Conservation (phyloP, 2,113 vertebrate species). For the Gadus chalcogrammus region DNA sequence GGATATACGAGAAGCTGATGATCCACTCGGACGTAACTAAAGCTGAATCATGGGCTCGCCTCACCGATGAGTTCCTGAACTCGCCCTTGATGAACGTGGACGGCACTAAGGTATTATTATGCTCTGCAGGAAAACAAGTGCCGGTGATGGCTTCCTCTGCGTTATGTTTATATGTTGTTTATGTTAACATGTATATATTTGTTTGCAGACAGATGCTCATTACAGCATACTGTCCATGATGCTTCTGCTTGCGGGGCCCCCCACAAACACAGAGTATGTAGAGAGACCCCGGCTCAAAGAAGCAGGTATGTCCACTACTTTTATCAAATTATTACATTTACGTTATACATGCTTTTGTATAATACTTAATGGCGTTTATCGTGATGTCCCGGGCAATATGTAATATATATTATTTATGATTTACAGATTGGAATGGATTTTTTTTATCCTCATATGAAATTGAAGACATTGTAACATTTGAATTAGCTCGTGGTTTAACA, state of each 20-base stretch:
- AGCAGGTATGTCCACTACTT: slow-evolving; percentile 51
- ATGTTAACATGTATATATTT: background rate
- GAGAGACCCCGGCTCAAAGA: slow-evolving; percentile 82
- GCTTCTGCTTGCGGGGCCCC: slow-evolving; percentile 87
- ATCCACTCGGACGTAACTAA: slow-evolving; percentile 92
- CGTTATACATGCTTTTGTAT: background rate
- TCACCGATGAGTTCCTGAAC: slow-evolving; percentile 88
- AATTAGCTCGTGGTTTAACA: too few species aligned
- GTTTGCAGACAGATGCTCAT: slow-evolving; percentile 75
- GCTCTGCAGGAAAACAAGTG: too few species aligned
- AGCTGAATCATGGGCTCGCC: slow-evolving; percentile 88
- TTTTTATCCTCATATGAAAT: too few species aligned
- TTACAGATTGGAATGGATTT: too few species aligned
- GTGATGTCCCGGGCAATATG: too few species aligned
- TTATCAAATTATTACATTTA: too few species aligned
- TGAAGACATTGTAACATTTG: too few species aligned
- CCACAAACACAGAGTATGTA: slow-evolving; percentile 84
- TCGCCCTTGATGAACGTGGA: slow-evolving; percentile 79
- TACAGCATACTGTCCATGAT: slow-evolving; percentile 86
- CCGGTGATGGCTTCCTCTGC: background rate
- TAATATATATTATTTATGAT: too few species aligned
- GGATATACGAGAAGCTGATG: slow-evolving; percentile 92
- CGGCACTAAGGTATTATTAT: slow-evolving; percentile 77
- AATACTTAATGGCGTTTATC: background rate
- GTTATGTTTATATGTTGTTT: background rate